Conservation (phyloP, 1,140 invertebrate genomes). For the Eumeta japonica region DNA sequence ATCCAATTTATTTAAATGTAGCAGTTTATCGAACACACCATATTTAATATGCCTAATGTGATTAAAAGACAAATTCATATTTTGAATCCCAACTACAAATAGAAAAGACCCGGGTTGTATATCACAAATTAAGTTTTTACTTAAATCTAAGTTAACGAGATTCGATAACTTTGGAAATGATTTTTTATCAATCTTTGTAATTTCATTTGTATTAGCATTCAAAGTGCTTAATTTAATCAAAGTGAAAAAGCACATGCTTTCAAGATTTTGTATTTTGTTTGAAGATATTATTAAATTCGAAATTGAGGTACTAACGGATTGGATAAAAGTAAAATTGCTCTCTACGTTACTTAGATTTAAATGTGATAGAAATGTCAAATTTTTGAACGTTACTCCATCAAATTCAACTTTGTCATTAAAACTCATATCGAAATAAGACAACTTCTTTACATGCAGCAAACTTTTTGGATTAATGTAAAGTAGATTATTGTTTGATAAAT, state of each 20-base stretch:
- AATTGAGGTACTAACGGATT: constrained; percentile 34
- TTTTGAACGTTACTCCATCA: too few relatives aligned
- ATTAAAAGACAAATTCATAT: constrained; percentile 34
- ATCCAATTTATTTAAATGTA: constrained; percentile 28
- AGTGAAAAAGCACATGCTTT: constrained; percentile 35
- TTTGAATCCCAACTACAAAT: too few relatives aligned
- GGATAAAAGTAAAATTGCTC: too few relatives aligned
- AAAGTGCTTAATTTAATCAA: constrained; percentile 35
- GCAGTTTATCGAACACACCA: constrained; percentile 30
- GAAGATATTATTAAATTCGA: constrained; percentile 20
- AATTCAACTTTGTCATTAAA: constrained; percentile 24
- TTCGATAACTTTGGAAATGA: constrained; percentile 23
- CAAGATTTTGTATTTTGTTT: constrained; percentile 30
- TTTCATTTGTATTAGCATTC: constrained; percentile 22
- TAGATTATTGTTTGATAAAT: constrained; percentile 37
- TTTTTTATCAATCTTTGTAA: constrained; percentile 26
- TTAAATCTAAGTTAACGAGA: constrained; percentile 28
- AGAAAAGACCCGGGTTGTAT: constrained; percentile 24
- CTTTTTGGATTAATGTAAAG: too few relatives aligned
- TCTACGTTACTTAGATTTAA: too few relatives aligned
- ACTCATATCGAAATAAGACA: constrained; percentile 29
- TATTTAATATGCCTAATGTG: constrained; percentile 25
- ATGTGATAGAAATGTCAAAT: too few relatives aligned
- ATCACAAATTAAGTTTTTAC: constrained; percentile 26
- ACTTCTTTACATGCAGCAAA: too few relatives aligned